A percentile compares a stretch with the other conserved stretches of the same genome.
Conservation (phyloP, 2,797 vertebrate genomes). For the Moxostoma hubbsi region DNA sequence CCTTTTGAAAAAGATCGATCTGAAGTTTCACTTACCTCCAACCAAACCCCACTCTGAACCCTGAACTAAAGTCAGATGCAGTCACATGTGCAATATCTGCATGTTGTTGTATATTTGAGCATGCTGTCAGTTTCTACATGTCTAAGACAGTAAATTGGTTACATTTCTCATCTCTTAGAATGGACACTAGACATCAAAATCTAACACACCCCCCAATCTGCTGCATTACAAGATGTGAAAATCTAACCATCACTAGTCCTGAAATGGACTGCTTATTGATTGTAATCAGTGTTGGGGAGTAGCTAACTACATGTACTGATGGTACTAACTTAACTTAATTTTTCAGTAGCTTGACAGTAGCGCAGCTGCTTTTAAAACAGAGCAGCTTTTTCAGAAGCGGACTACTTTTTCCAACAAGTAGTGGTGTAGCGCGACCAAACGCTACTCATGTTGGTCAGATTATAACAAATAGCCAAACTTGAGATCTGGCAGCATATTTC, state of each 20-base stretch:
- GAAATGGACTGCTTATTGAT: constrained; percentile 24
- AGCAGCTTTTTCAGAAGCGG: no score
- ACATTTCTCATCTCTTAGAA: constrained; percentile 55
- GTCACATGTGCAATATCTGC: constrained; percentile 6
- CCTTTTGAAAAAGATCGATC: neutral
- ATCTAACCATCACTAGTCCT: constrained; percentile 23
- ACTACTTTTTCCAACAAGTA: no score
- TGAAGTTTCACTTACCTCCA: neutral
- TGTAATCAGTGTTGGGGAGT: neutral
- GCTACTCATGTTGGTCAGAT: no score
- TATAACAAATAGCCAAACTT: no score
- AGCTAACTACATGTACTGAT: no score
- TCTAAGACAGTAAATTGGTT: constrained; percentile 33
- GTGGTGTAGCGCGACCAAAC: no score
- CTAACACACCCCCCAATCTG: neutral
- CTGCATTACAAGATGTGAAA: constrained; percentile 35
- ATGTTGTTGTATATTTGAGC: constrained; percentile 4
- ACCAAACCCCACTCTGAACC: neutral
- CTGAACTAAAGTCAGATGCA: neutral
- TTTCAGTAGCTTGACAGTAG: no score
- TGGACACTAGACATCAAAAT: constrained; percentile 46
- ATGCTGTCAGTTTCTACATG: neutral
- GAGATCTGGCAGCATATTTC: no score
- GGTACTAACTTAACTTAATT: no score
- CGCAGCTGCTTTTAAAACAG: no score